Conservation (phyloP, 2,113 vertebrate genomes). For the Toxotes jaculatrix region DNA sequence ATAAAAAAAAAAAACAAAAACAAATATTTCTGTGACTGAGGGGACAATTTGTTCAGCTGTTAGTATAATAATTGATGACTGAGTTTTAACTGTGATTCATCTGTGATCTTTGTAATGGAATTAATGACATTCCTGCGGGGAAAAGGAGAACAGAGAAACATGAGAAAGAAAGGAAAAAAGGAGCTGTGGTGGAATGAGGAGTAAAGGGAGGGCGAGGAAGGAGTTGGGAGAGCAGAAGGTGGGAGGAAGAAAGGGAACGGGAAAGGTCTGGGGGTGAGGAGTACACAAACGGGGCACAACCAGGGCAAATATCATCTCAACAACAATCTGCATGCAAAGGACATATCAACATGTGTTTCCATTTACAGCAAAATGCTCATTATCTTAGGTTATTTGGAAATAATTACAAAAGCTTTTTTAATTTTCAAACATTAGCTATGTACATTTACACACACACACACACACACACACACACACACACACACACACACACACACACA, state of each 20-base stretch:
- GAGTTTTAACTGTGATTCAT: not conserved
- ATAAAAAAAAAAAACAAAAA: no score
- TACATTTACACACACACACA: not conserved
- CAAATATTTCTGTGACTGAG: no score
- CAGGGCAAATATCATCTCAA: constrained; percentile 53
- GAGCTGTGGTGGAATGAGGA: not conserved
- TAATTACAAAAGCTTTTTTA: no score
- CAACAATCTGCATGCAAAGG: constrained; percentile 45
- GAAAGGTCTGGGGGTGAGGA: not conserved
- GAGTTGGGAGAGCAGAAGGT: not conserved
- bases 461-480: not conserved
- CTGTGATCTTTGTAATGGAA: not conserved
- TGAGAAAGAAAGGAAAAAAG: not conserved
- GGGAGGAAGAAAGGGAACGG: not conserved
- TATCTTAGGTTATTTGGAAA: not conserved
- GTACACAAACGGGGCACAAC: constrained; percentile 29
- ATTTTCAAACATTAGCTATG: no score
- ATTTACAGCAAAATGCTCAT: not conserved
- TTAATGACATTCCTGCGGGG: not conserved
- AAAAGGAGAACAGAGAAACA: not conserved
- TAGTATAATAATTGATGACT: not conserved
- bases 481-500: not conserved
- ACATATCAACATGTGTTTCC: constrained; percentile 39
- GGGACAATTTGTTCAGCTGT: no score
- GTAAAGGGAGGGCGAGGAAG: not conserved